Evolutionary conservation across 1,140 invertebrate species (phyloP).

Genomic region (Zophobas morio): DNA sequence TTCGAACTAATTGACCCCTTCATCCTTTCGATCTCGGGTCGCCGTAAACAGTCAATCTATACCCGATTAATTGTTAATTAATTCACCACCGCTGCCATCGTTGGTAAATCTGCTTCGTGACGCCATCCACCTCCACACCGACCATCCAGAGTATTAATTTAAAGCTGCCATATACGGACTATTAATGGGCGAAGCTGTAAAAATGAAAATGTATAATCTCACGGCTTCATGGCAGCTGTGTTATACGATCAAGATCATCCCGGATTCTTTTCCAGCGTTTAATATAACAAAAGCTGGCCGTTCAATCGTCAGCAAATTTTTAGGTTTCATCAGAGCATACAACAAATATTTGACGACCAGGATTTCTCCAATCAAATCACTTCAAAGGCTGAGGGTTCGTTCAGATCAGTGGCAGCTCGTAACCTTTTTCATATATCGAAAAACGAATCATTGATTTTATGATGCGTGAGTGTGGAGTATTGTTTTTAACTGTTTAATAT

Average conservation of each 20-base stretch:
- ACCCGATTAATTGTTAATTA: slow-evolving; percentile 33
- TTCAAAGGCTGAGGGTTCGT: neutral
- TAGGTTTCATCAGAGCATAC: slow-evolving; percentile 4
- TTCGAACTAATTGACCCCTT: too few species aligned
- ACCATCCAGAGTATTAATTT: slow-evolving; percentile 31
- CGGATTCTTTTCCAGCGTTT: slow-evolving; percentile 5
- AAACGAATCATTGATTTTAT: too few species aligned
- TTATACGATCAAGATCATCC: slow-evolving; percentile 1
- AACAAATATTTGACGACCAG: slow-evolving; percentile 19
- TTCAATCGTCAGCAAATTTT: slow-evolving; percentile 19
- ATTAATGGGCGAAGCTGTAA: slow-evolving; percentile 15
- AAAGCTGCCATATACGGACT: slow-evolving; percentile 15
- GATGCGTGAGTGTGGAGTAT: too few species aligned
- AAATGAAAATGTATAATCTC: slow-evolving; percentile 29
- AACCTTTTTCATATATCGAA: neutral
- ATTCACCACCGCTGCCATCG: slow-evolving; percentile 7
- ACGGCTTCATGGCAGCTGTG: slow-evolving; percentile 17
- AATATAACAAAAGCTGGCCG: slow-evolving; percentile 8
- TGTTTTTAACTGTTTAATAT: too few species aligned
- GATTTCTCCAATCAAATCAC: slow-evolving; percentile 10
- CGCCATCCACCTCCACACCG: slow-evolving; percentile 15
- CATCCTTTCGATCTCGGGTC: too few species aligned
- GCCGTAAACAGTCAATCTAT: slow-evolving; percentile 14
- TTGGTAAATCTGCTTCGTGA: slow-evolving; percentile 20
- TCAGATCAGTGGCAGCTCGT: slow-evolving; percentile 4